Percentiles rank a stretch among this genome's conserved stretches.
These are phyloP conservation scores for Trachops cirrhosus DNA, from an alignment of 2,797 vertebrate genomes.

Conservation along the genomic window DNA sequence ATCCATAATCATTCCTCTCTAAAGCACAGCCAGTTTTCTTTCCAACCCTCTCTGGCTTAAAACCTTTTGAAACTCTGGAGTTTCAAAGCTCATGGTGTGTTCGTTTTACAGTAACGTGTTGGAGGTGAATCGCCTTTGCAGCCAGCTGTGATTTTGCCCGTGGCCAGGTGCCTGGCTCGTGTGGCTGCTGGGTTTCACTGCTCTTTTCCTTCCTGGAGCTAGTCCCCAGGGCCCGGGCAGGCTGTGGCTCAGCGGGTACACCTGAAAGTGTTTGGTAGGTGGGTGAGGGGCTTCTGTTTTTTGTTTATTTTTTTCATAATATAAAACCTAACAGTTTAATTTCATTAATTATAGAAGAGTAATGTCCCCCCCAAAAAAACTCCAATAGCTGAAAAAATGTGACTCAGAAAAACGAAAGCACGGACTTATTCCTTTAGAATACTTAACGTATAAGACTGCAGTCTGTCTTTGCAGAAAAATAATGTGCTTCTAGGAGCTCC, in stretches of 20 bases:
- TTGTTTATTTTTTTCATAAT: neutral
- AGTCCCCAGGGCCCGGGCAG: neutral
- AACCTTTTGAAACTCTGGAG: neutral
- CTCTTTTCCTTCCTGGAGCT: neutral
- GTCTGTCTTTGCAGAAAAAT: constrained; percentile 19
- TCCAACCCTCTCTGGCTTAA: neutral
- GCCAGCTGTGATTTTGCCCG: neutral
- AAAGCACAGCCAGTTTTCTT: neutral
- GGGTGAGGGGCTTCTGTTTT: neutral
- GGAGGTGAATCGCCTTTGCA: neutral
- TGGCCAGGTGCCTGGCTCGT: neutral
- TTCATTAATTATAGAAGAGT: neutral
- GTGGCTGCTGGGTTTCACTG: neutral
- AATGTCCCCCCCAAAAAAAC: neutral
- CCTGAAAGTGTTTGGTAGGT: neutral
- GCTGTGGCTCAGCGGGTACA: neutral
- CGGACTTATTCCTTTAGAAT: constrained; percentile 12
- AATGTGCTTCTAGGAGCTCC: neutral
- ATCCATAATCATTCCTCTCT: neutral
- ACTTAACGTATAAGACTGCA: neutral
- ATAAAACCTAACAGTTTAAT: neutral
- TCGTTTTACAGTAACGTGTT: neutral
- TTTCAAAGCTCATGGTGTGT: neutral
- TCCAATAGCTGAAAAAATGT: neutral
- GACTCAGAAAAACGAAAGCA: neutral